Evolutionary conservation across 2,888 invertebrate genomes (phyloP), one percentile per base, ranked within the genome.

Genomic region (Odontocolon sp.): DNA sequence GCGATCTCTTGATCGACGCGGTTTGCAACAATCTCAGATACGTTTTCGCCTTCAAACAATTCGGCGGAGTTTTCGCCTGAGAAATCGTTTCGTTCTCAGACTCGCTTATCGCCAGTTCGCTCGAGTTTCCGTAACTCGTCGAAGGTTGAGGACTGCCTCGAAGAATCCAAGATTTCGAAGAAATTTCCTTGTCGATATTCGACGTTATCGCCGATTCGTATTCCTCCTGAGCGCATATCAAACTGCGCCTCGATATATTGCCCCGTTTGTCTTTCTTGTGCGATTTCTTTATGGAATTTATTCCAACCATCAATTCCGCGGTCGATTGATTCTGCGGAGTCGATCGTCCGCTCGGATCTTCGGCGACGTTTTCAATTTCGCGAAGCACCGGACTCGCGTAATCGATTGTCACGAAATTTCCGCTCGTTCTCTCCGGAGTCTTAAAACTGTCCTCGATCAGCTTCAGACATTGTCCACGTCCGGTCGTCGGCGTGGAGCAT

Each of bases 1-100:
- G 87, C 1, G 86, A 87, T 26, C 84, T 84, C 63, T 89, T 89
- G 59, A 89, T 88, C 4, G 89, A 89, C 0, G 85, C 85, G n/a
- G 83, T 81, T 40, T 83, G 85, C 28, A 85, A 36, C 9, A 84
- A 38, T 72, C 67, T 83, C 9, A 88, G 69, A 26, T 86, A 86
- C 47, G 61, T 80, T 33, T 81, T 84, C 0, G 78, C 77, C 57
- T 80, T 82, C 5, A 83, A 80, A 50, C 82, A 82, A 67, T 88
- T 87, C 2, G 89, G 89, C 4, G 89, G 89, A 1, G 89, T 89
- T 6, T 72, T 78, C 0, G 45, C 50, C 36, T 72, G 42, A 9
- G 31, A 45, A 16, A 2, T n/a, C 5, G 18, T 23, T 38, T 59
- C 42, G 9, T 9, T 16, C 4, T 67, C 69, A n/a, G 6, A 8